These are phyloP conservation scores for Dinomys branickii DNA, from an alignment of 2,113 vertebrate genomes.

Conservation along the genomic window DNA sequence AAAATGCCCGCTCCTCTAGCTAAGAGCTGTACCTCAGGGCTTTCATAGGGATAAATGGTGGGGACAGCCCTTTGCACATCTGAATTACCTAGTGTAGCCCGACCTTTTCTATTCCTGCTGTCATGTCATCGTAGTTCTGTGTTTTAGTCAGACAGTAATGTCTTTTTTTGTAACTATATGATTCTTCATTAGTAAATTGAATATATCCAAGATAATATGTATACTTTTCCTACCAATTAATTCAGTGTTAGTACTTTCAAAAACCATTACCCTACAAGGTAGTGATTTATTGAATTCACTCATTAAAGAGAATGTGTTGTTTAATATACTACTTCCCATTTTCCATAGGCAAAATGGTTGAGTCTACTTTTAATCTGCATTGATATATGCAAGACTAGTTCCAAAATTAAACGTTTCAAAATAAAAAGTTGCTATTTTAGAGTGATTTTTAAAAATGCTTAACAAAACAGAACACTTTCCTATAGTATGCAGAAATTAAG, in stretches of 20 bases:
- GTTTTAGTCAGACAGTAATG: constrained; percentile 8
- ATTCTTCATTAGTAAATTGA: constrained; percentile 48
- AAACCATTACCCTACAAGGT: neutral
- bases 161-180: constrained; percentile 20
- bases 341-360: neutral
- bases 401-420: neutral
- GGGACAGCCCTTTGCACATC: neutral
- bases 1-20: neutral
- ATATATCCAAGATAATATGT: constrained; percentile 26
- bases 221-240: constrained; percentile 30
- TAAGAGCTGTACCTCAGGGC: constrained; percentile 31
- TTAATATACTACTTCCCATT: neutral
- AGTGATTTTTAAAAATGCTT: constrained; percentile 35
- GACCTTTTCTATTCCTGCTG: constrained; percentile 6
- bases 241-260: constrained; percentile 41
- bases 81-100: neutral
- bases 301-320: neutral
- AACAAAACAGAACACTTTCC: constrained; percentile 22
- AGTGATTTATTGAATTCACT: constrained; percentile 40
- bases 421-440: constrained; percentile 9
- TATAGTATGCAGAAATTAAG: constrained; percentile 36
- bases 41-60: neutral
- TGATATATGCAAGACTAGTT: neutral
- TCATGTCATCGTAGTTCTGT: constrained; percentile 39
- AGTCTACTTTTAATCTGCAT: constrained; percentile 40